These are phyloP conservation scores for Cavia aperea DNA, from an alignment of 2,113 vertebrate genomes.

Conservation along the genomic window DNA sequence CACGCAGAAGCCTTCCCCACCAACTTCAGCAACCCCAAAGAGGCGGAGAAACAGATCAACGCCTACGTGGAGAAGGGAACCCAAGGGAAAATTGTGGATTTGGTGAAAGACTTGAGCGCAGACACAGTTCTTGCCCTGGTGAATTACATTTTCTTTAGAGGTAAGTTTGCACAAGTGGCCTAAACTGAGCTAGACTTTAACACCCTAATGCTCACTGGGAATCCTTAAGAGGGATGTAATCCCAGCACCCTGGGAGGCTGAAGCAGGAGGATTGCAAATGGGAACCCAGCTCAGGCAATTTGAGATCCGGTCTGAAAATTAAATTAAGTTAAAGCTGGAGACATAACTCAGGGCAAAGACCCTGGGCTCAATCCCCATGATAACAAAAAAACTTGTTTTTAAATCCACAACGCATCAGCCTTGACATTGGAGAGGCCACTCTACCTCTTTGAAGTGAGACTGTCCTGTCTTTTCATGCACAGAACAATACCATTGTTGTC, in stretches of 20 bases:
- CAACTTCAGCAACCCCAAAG: constrained; percentile 72
- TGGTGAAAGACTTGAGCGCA: constrained; percentile 74
- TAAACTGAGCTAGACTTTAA: not conserved
- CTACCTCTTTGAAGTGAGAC: not conserved
- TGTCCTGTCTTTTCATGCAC: not conserved
- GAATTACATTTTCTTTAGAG: constrained; percentile 80
- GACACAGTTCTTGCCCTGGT: constrained; percentile 77
- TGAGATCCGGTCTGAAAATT: not conserved
- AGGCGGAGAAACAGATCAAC: constrained; percentile 75
- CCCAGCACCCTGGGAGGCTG: not conserved
- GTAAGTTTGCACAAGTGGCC: constrained; percentile 45
- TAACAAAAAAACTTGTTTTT: not conserved
- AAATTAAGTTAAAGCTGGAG: not conserved
- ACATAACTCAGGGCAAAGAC: not conserved
- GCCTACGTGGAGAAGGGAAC: constrained; percentile 72
- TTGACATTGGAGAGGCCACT: not conserved
- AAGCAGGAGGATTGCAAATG: not conserved
- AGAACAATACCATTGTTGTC: not conserved
- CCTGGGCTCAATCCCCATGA: not conserved
- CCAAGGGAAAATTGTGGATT: constrained; percentile 75
- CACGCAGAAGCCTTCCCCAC: constrained; percentile 65
- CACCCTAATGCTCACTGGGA: not conserved
- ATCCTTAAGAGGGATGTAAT: not conserved
- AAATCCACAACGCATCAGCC: not conserved
- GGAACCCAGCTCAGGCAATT: not conserved